phyloP scores from a whole-genome alignment of 2,113 vertebrate species.

The Telmatochromis sp. region DNA sequence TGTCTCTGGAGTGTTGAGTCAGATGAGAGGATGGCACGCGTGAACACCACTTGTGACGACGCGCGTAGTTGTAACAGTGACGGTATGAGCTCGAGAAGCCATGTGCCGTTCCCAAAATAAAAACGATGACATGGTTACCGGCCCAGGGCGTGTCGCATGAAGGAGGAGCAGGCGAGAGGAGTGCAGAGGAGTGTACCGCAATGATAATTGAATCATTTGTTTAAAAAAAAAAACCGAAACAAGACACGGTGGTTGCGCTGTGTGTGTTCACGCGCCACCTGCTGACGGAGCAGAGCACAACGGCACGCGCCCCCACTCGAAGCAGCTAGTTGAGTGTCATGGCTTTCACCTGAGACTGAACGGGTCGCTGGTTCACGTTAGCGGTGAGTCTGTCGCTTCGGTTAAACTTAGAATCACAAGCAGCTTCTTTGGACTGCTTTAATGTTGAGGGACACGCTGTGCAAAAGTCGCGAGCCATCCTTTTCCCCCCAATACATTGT shows the following conservation, averaged over 20 bases:
- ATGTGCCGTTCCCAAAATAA: conserved; percentile 71
- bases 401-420: background rate
- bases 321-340: background rate
- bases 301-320: background rate
- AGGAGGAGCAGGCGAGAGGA: background rate
- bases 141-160: conserved; percentile 41
- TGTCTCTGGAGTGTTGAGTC: background rate
- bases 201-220: conserved; percentile 52
- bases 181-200: background rate
- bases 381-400: background rate
- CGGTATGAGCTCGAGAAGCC: conserved; percentile 27
- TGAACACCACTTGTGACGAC: conserved; percentile 30
- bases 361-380: background rate
- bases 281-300: background rate
- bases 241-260: background rate
- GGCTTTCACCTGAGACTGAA: background rate
- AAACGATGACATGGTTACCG: conserved; percentile 19
- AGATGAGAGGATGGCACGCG: background rate
- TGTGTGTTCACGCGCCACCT: conserved; percentile 55
- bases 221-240: rapidly evolving
- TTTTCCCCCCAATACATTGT: rapidly evolving
- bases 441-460: background rate
- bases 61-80: background rate
- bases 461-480: background rate
- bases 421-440: background rate